Evolutionary conservation across 2,797 vertebrate species (phyloP), one percentile per base, ranked within the genome.

Genomic region (Falco cherrug): DNA sequence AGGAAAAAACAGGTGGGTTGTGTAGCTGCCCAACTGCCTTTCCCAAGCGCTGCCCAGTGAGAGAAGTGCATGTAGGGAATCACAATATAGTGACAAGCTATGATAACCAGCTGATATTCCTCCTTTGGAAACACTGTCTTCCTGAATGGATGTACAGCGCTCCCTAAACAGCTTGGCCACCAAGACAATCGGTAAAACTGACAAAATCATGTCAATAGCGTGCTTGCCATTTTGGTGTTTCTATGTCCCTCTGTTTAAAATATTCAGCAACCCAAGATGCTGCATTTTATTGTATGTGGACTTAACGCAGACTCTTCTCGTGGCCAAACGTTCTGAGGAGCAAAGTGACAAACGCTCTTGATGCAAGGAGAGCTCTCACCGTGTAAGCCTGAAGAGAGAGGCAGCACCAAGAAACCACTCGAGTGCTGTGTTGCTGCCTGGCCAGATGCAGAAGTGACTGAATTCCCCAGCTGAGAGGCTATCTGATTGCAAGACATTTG

Each of bases 361-460:
- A 4, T 1, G 10, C 1, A 3, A 21, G 39, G 39, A 21, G 81
- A 45, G 48, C 33, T 73, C 54, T 61, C 0, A 7, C 61, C 9
- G 53, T 3, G 6, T 28, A 3, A 4, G n/a, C 28, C 50, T 5
- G 43, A 31, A 9, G 26, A 14, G 33, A 17, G 39, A 31, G 41
- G 65, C 39, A 33, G 29, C 39, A 6, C 5, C 28, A 12, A 25
- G 48, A 56, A 31, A 61, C 11, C 8, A 4, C 12, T 19, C 8
- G 3, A 2, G n/a, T 9, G 51, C 57, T 5, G 3, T 6, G 9
- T 57, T 8, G 1, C 60, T 35, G 59, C 69, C 47, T 9, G 28
- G 5, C 37, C 59, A 9, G 17, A n/a, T 2, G 9, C 64, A 13
- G 3, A 10, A 6, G 10, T 11, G n/a, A 29, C 39, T 2, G 29